These are phyloP conservation scores for Pogonognathellus flavescens DNA, from an alignment of 1,140 invertebrate species.

Conservation along the genomic window DNA sequence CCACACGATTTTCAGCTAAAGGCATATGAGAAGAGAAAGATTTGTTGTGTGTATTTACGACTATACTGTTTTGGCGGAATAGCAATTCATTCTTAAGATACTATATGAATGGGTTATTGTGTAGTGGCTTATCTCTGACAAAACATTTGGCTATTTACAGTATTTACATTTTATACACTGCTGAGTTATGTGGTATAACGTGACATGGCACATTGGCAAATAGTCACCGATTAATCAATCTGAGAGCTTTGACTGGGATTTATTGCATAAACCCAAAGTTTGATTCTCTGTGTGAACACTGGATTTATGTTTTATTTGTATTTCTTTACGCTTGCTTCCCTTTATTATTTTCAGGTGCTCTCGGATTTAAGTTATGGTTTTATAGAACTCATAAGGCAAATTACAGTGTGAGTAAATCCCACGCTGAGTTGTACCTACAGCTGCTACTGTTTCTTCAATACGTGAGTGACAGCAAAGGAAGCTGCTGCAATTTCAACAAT, in stretches of 20 bases:
- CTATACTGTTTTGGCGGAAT: too few species aligned
- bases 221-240: not conserved
- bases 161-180: too few species aligned
- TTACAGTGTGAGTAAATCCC: constrained; percentile 19
- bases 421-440: constrained; percentile 37
- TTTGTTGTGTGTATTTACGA: too few species aligned
- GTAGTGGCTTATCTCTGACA: too few species aligned
- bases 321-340: not conserved
- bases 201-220: too few species aligned
- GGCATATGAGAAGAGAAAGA: not conserved
- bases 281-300: too few species aligned
- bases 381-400: constrained; percentile 30
- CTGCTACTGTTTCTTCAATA: constrained; percentile 26
- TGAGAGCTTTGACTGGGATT: not conserved
- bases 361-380: constrained; percentile 29
- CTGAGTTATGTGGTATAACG: too few species aligned
- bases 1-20: not conserved
- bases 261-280: not conserved
- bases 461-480: constrained; percentile 13
- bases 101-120: too few species aligned
- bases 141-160: too few species aligned
- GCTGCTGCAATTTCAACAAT: not conserved
- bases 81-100: too few species aligned
- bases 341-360: constrained; percentile 47
- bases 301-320: too few species aligned